A percentile compares a stretch with the other conserved stretches of the same genome.
Evolutionary conservation across 2,113 vertebrate genomes (phyloP).

Genomic region (Potamarius usumacintae): DNA sequence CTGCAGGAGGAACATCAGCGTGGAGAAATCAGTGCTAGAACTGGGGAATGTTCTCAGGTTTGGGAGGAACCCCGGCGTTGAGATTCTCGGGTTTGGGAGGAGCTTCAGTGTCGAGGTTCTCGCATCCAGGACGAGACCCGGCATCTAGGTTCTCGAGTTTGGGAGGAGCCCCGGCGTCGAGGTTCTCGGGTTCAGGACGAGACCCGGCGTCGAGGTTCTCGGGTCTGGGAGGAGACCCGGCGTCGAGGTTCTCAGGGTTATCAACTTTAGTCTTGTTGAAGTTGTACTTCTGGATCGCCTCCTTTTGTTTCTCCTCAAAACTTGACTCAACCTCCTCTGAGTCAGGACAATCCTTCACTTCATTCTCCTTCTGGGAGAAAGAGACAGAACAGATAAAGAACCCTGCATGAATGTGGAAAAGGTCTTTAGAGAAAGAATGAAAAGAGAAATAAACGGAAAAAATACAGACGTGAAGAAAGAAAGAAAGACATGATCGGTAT

Average conservation of each 20-base stretch:
- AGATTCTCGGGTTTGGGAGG: neutral
- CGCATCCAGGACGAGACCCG: constrained; percentile 66
- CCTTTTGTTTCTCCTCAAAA: constrained; percentile 74
- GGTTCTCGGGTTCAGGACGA: constrained; percentile 58
- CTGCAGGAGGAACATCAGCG: neutral
- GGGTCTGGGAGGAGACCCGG: neutral
- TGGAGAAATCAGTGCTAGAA: neutral
- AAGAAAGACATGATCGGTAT: neutral
- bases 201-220: constrained; percentile 74
- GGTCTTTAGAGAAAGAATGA: neutral
- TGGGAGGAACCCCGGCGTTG: neutral
- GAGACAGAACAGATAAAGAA: neutral
- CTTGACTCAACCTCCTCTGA: constrained; percentile 86
- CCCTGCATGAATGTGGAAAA: neutral
- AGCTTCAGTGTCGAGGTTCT: constrained; percentile 60
- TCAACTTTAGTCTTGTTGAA: constrained; percentile 69
- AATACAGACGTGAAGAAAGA: neutral
- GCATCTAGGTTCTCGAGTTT: neutral
- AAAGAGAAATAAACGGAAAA: neutral
- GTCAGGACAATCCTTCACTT: constrained; percentile 84
- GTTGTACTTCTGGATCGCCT: constrained; percentile 65
- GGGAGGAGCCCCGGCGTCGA: constrained; percentile 69
- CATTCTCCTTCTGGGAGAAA: constrained; percentile 80
- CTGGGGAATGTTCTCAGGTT: neutral
- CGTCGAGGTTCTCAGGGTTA: constrained; percentile 66